phyloP scores from a whole-genome alignment of 2,113 vertebrate species.

The Cephalopterus ornatus region DNA sequence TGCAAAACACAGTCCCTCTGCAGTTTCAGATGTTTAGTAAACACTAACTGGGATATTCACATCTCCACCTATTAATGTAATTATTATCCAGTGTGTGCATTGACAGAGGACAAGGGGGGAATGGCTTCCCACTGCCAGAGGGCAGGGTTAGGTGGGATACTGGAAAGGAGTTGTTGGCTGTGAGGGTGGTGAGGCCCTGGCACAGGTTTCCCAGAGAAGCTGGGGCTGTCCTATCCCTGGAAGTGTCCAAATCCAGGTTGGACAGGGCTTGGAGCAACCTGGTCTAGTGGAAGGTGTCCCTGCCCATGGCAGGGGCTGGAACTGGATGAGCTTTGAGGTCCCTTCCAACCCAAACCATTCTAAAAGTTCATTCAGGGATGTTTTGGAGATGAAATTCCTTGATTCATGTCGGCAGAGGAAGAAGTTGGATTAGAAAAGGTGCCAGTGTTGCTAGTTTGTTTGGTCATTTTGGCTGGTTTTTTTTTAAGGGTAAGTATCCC shows the following conservation, averaged over 20 bases:
- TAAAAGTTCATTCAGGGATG: not conserved
- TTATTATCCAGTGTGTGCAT: not conserved
- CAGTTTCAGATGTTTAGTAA: not conserved
- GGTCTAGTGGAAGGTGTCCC: not conserved
- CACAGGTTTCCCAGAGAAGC: not conserved
- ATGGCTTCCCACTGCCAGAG: not conserved
- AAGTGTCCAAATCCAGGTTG: not conserved
- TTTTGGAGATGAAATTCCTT: not conserved
- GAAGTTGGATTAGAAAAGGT: not conserved
- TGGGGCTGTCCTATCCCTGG: not conserved
- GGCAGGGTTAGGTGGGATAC: not conserved
- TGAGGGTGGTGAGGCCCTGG: not conserved
- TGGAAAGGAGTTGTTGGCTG: not conserved
- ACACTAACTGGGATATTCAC: not conserved
- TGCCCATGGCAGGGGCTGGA: not conserved
- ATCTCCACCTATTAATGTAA: not conserved
- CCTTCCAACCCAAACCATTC: not conserved
- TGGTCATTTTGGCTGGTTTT: rapidly evolving
- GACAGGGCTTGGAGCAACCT: rapidly evolving
- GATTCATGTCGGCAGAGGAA: not conserved
- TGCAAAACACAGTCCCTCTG: not conserved
- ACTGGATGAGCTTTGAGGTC: not conserved
- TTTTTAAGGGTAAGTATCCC: not conserved
- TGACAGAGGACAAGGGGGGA: not conserved
- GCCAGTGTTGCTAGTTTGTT: not conserved